These are phyloP conservation scores for Cheilosia impressa DNA, from an alignment of 2,888 invertebrate species.

Conservation along the genomic window DNA sequence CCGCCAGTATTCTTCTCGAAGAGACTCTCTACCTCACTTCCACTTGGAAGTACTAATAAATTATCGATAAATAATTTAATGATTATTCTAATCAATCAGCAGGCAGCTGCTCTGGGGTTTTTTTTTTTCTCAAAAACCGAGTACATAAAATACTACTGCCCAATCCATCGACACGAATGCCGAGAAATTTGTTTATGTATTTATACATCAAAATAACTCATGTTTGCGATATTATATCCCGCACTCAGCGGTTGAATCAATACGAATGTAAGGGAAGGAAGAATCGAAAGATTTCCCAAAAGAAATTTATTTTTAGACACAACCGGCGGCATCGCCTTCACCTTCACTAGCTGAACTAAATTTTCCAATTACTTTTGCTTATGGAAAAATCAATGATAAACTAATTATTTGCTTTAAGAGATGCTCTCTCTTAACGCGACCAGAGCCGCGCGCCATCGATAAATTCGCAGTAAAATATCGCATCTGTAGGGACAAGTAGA, in stretches of 20 bases:
- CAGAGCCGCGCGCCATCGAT: slow-evolving; percentile 8
- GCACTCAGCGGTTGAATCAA: slow-evolving; percentile 29
- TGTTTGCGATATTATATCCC: slow-evolving; percentile 42
- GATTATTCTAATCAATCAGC: slow-evolving; percentile 12
- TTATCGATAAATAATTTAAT: neutral
- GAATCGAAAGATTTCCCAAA: slow-evolving; percentile 33
- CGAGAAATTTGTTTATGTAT: slow-evolving; percentile 37
- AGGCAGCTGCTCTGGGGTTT: slow-evolving; percentile 18
- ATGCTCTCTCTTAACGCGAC: neutral
- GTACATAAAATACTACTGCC: slow-evolving; percentile 32
- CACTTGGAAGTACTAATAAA: too few relatives aligned
- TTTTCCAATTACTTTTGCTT: slow-evolving; percentile 46
- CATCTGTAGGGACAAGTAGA: neutral
- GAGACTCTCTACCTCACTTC: neutral
- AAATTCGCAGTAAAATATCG: slow-evolving; percentile 16
- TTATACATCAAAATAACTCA: slow-evolving; percentile 57
- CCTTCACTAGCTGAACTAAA: slow-evolving; percentile 23
- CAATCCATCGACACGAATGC: neutral
- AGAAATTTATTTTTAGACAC: slow-evolving; percentile 55
- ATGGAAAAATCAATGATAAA: slow-evolving; percentile 11
- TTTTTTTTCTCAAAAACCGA: neutral
- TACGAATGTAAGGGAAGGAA: slow-evolving; percentile 7
- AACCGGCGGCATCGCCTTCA: neutral
- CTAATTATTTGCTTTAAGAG: slow-evolving; percentile 44
- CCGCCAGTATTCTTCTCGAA: too few relatives aligned